Base-by-base conservation (phyloP, 1,140 invertebrate genomes). In the Zaprionus kolodkinae region DNA sequence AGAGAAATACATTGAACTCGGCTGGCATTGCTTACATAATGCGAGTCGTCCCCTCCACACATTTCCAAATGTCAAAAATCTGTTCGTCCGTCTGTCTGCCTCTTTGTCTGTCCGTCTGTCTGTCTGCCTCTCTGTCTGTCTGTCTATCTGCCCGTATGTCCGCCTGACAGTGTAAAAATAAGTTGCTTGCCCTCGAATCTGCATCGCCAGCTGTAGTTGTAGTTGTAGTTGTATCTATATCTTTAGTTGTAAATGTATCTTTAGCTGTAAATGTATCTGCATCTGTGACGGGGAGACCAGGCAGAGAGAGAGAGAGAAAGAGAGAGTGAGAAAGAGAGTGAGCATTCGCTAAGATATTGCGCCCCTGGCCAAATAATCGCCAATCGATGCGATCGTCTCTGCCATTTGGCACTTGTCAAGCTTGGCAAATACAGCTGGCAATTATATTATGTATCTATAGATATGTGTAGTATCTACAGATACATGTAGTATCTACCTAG, bases 1-100 rank as follows among this genome's bases (percentile, higher is more conserved):
- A 74, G 74, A 69, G 13, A 84, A 78, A 84, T 73, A 72, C 80
- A 73, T 84, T 73, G 77, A 81, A 85, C 81, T 85, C 73, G n/a
- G 6, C 33, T 35, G 63, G 48, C 69, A 65, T 66, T 81, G 78
- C 81, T 84, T 85, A 71, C 81, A 84, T 85, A 84, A 84, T 64
- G 62, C 27, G 27, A 48, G 35, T 54, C 40, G 30, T 35, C 40
- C 40, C 60, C 59, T 12, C 57, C 56, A 43, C 60, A 54, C 60
- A 54, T 63, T 61, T 65, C 21, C 27, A 72, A 62, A 59, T 69
- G 78, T 81, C 64, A 79, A 72, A 81, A 62, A 61, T 80, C 68
- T 57, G 68, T 21, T 21, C 21, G 21, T 1, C 21, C 21, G 21
- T 76, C 66, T 38, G 55, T 50, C 27, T 61, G 57, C 40, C 55